Evolutionary conservation across 2,888 invertebrate genomes (phyloP).

Genomic region (Sclerodermus sp.): DNA sequence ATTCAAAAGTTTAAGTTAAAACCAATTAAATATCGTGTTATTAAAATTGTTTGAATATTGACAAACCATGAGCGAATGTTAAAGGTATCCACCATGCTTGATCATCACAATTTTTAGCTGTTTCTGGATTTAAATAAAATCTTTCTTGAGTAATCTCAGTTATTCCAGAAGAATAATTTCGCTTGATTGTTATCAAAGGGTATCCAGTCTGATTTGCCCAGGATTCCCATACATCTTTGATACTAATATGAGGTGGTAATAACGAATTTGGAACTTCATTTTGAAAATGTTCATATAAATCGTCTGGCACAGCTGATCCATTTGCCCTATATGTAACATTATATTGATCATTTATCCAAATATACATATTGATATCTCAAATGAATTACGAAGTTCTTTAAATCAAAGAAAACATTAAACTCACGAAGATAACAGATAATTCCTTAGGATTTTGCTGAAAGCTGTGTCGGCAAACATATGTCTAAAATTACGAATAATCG

Average conservation of each 20-base stretch:
- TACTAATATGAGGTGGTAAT: slow-evolving; percentile 5
- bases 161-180: slow-evolving; percentile 57
- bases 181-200: slow-evolving; percentile 65
- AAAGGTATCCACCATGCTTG: slow-evolving; percentile 78
- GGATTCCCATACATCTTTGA: slow-evolving; percentile 65
- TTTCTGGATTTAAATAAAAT: slow-evolving; percentile 61
- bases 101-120: background rate
- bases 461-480: slow-evolving; percentile 23
- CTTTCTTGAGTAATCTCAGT: slow-evolving; percentile 56
- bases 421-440: slow-evolving; percentile 25
- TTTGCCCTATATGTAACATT: slow-evolving; percentile 26
- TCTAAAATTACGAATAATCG: slow-evolving; percentile 38
- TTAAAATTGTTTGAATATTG: slow-evolving; percentile 58
- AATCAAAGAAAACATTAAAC: background rate
- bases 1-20: too few species aligned
- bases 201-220: slow-evolving; percentile 76
- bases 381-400: background rate
- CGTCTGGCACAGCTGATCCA: slow-evolving; percentile 30
- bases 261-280: too few species aligned
- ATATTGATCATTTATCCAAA: background rate
- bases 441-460: slow-evolving; percentile 31
- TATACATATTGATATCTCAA: too few species aligned
- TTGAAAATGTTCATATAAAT: slow-evolving; percentile 37
- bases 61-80: slow-evolving; percentile 53
- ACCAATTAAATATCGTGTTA: too few species aligned